Conservation (phyloP, 1,140 invertebrate genomes). For the Cydia splendana region DNA sequence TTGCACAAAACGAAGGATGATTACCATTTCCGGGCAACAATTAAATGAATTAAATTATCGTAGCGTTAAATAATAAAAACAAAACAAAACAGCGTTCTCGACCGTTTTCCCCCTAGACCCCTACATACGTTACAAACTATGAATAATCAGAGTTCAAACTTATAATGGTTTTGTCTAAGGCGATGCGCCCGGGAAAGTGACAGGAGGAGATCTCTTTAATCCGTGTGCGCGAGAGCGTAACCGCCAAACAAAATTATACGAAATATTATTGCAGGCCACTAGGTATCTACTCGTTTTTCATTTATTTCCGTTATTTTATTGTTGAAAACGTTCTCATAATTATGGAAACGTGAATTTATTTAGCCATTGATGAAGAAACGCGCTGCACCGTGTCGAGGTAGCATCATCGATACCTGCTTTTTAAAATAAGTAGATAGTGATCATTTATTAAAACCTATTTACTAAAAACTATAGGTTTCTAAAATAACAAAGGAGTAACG, state of each 20-base stretch:
- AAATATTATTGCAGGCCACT: constrained; percentile 38
- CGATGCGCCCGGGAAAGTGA: not conserved
- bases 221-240: constrained; percentile 64
- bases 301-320: constrained; percentile 36
- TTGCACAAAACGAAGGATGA: constrained; percentile 30
- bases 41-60: constrained; percentile 41
- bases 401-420: too few relatives aligned
- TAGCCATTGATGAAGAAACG: constrained; percentile 33
- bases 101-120: not conserved
- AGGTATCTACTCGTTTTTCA: constrained; percentile 34
- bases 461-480: too few relatives aligned
- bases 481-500: too few relatives aligned
- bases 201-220: constrained; percentile 40
- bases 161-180: not conserved
- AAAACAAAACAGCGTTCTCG: constrained; percentile 53
- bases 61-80: constrained; percentile 61
- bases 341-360: constrained; percentile 30
- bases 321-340: constrained; percentile 33
- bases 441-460: too few relatives aligned
- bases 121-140: not conserved
- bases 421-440: too few relatives aligned
- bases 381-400: not conserved
- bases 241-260: constrained; percentile 52
- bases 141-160: not conserved
- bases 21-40: constrained; percentile 22